phyloP scores from a whole-genome alignment of 2,113 vertebrate species.

The Oryzias curvinotus region DNA sequence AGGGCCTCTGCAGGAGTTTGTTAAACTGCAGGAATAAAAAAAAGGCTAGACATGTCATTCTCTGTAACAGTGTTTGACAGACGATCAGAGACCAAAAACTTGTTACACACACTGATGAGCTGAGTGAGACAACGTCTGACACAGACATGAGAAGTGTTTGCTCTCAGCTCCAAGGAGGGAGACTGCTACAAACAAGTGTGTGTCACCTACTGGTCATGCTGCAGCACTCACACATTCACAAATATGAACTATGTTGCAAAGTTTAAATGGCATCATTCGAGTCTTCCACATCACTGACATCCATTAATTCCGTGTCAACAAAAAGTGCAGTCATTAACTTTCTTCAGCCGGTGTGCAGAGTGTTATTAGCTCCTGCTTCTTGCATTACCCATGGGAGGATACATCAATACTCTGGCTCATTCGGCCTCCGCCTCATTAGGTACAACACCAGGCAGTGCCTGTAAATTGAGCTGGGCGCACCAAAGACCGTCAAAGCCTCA shows the following conservation, averaged over 20 bases:
- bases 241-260: too few relatives aligned
- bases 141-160: constrained; percentile 26
- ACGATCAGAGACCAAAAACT: constrained; percentile 20
- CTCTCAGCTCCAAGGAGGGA: constrained; percentile 13
- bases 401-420: constrained; percentile 48
- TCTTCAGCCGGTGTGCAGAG: constrained; percentile 10
- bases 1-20: too few relatives aligned
- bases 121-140: constrained; percentile 15
- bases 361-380: constrained; percentile 39
- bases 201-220: not conserved
- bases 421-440: constrained; percentile 58
- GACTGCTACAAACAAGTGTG: constrained; percentile 2
- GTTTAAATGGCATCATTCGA: too few relatives aligned
- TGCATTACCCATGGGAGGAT: constrained; percentile 39
- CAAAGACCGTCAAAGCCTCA: constrained; percentile 2
- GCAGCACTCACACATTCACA: too few relatives aligned
- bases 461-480: constrained; percentile 28
- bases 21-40: not conserved
- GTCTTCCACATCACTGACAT: not conserved
- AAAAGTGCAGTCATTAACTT: constrained; percentile 11
- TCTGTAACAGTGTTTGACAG: constrained; percentile 19
- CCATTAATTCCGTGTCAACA: not conserved
- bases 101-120: not conserved
- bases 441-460: constrained; percentile 12
- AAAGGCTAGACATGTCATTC: constrained; percentile 8